Conservation (phyloP, 2,113 vertebrate genomes). For the Muntiacus muntjak region DNA sequence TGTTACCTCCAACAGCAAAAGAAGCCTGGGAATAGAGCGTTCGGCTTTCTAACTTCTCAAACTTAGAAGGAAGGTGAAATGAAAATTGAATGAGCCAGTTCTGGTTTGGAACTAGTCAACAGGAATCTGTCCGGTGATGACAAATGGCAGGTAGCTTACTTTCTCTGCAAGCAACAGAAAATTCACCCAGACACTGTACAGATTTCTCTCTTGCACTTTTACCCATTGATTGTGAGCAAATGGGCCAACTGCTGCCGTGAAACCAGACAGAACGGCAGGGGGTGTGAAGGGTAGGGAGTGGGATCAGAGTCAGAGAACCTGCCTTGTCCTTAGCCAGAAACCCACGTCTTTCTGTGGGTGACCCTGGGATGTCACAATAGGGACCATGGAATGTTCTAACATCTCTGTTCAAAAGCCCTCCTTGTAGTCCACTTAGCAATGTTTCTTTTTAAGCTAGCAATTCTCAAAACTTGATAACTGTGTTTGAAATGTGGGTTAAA, state of each 20-base stretch:
- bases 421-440: not conserved
- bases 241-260: not conserved
- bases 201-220: not conserved
- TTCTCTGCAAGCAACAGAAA: not conserved
- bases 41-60: not conserved
- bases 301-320: not conserved
- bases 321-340: not conserved
- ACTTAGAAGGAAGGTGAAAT: not conserved
- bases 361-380: not conserved
- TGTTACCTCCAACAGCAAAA: not conserved
- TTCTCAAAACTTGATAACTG: not conserved
- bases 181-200: not conserved
- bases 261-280: not conserved
- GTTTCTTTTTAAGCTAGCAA: not conserved
- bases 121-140: not conserved
- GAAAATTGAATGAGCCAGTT: not conserved
- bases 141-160: not conserved
- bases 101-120: not conserved
- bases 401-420: not conserved
- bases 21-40: not conserved
- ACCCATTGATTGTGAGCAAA: not conserved
- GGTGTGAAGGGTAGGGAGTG: fast-evolving
- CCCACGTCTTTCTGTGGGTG: not conserved
- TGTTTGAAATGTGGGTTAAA: not conserved
- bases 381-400: not conserved